Evolutionary conservation across 2,888 invertebrate species (phyloP), one percentile per base, ranked within the genome.

Genomic region (Oscheius myriophilus): DNA sequence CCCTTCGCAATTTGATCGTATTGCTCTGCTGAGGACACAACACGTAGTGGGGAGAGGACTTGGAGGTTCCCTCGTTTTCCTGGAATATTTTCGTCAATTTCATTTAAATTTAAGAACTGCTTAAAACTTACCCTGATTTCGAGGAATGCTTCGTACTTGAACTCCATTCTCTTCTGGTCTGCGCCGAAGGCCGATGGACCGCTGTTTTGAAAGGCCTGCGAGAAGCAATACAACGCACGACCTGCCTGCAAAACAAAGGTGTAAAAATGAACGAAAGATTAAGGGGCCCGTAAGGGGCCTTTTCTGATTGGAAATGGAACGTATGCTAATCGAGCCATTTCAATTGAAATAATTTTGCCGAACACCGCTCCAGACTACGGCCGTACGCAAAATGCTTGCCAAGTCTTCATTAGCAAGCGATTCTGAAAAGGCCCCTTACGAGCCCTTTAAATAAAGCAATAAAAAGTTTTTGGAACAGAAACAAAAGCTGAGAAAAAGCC

Each of bases 141-240:
- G 77, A 97, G 89, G 64, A 92, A 92, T 61, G 95, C 94, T 87
- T 95, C 93, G 82, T 96, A 93, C 64, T 93, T 92, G 86, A 93
- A 93, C 87, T 93, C 91, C 65, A 75, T 59, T 26, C 71, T 39
- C 14, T 69, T 71, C 1, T 65, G 61, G 26, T 69, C 71, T 1
- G 54, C 63, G 1, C 62, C 70, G 53, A 59, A 69, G n/a, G 53
- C 45, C 25, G 62, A 52, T 33, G 66, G 46, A 12, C 69, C 66
- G 23, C 72, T 92, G 71, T 93, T 91, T 85, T 94, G 93, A 88
- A 96, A 96, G 26, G 96, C 96, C 88, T 94, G 93, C 1, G 94
- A 92, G 89, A 97, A 97, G 87, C 95, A 94, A 84, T 88, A 88
- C 67, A 90, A 86, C 14, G 90, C 89, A 71, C 89, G 88, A 16